phyloP scores from a whole-genome alignment of 2,888 invertebrate genomes.

The Panzeria rudis region DNA sequence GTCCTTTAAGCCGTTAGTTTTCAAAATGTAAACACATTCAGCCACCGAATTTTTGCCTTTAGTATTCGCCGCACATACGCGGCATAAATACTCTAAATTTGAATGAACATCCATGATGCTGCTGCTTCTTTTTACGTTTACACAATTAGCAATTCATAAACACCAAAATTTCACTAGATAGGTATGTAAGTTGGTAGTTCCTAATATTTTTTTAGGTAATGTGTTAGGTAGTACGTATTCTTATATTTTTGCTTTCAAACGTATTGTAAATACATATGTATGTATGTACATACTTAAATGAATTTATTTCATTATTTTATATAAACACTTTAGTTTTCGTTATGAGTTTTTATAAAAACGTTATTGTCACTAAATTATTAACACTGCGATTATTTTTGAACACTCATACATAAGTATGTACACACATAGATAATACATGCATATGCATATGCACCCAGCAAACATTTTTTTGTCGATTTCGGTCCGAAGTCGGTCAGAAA shows the following conservation, averaged over 20 bases:
- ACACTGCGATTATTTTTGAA: background rate
- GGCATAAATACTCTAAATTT: conserved; percentile 79
- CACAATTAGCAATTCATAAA: background rate
- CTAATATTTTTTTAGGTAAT: no score
- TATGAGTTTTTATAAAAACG: background rate
- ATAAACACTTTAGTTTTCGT: background rate
- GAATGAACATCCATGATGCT: conserved; percentile 76
- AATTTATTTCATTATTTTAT: background rate
- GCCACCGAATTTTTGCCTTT: conserved; percentile 79
- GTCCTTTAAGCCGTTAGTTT: conserved; percentile 79
- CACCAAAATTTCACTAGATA: background rate
- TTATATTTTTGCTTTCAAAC: no score
- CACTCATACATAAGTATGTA: no score
- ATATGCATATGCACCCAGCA: no score
- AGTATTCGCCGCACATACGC: conserved; percentile 80
- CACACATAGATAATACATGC: no score
- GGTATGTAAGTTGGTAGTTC: background rate
- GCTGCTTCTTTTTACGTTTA: conserved; percentile 32
- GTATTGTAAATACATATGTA: background rate
- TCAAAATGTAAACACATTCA: conserved; percentile 81
- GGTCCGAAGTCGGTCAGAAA: no score
- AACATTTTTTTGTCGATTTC: no score
- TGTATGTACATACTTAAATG: background rate
- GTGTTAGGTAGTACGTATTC: no score
- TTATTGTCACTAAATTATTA: background rate